phyloP scores from a whole-genome alignment of 2,113 vertebrate genomes.

The Sorex fumeus region DNA sequence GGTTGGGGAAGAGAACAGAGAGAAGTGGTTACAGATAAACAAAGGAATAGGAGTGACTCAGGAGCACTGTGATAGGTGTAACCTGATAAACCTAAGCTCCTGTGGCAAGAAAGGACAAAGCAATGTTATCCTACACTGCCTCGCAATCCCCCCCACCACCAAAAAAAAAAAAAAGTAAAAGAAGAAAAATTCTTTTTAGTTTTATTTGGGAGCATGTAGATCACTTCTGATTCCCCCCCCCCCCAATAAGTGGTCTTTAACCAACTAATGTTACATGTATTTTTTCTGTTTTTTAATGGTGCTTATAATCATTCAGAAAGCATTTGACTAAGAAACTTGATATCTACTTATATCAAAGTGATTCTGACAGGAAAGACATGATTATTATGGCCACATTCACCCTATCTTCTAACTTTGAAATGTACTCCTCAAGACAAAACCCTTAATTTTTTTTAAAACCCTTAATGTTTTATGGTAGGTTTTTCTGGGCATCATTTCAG shows the following conservation, averaged over 20 bases:
- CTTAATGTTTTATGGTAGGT: not conserved
- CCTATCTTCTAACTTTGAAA: not conserved
- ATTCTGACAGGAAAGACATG: not conserved
- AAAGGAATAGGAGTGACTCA: too few species aligned
- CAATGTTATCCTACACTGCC: too few species aligned
- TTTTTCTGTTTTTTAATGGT: not conserved
- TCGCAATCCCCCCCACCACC: too few species aligned
- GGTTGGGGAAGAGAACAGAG: too few species aligned
- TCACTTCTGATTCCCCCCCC: not conserved
- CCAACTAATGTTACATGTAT: not conserved
- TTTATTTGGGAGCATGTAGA: not conserved
- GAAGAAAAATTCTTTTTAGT: not conserved
- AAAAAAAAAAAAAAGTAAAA: too few species aligned
- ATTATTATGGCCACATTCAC: not conserved
- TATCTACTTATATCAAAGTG: not conserved
- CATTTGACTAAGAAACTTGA: not conserved
- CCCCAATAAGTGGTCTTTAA: not conserved
- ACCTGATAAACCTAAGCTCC: too few species aligned
- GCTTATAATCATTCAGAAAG: not conserved
- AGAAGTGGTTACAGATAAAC: too few species aligned
- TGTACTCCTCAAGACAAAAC: not conserved
- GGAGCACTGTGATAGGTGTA: too few species aligned
- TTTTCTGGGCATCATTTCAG: not conserved
- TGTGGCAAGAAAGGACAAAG: too few species aligned
- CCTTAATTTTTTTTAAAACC: not conserved